phyloP scores from a whole-genome alignment of 2,797 vertebrate genomes.

The Pristis pectinata region DNA sequence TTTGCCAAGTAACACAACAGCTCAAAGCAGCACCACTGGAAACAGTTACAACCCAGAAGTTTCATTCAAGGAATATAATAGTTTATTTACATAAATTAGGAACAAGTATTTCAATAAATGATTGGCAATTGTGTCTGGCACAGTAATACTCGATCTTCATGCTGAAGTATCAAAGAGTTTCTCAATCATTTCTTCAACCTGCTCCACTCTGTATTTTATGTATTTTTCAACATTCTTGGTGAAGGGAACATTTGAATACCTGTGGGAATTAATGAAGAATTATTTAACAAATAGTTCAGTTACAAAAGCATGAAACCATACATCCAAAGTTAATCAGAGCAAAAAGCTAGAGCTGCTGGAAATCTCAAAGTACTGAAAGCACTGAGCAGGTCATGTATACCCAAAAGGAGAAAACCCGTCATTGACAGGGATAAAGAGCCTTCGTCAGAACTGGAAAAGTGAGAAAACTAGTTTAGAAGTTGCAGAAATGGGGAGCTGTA shows the following conservation, averaged over 20 bases:
- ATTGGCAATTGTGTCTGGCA: not conserved
- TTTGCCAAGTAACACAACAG: not conserved
- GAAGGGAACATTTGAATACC: constrained; percentile 83
- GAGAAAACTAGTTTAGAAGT: no score
- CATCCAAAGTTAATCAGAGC: no score
- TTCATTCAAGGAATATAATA: not conserved
- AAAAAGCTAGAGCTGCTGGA: no score
- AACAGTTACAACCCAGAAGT: not conserved
- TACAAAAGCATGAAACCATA: no score
- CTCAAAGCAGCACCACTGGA: not conserved
- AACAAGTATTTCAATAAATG: not conserved
- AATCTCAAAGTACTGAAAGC: no score
- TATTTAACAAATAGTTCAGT: not conserved
- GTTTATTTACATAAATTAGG: not conserved
- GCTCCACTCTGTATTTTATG: constrained; percentile 83
- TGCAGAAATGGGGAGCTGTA: no score
- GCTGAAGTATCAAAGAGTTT: constrained; percentile 92
- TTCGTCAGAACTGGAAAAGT: no score
- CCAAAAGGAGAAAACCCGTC: no score
- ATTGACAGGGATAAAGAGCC: no score
- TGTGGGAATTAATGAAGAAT: constrained; percentile 46
- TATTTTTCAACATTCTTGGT: constrained; percentile 97
- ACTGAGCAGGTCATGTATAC: no score
- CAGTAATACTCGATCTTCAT: constrained; percentile 48
- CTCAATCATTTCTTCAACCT: constrained; percentile 94